A percentile compares a stretch with the other conserved stretches of the same genome.
phyloP scores from a whole-genome alignment of 2,113 vertebrate genomes.

The Struthio camelus region DNA sequence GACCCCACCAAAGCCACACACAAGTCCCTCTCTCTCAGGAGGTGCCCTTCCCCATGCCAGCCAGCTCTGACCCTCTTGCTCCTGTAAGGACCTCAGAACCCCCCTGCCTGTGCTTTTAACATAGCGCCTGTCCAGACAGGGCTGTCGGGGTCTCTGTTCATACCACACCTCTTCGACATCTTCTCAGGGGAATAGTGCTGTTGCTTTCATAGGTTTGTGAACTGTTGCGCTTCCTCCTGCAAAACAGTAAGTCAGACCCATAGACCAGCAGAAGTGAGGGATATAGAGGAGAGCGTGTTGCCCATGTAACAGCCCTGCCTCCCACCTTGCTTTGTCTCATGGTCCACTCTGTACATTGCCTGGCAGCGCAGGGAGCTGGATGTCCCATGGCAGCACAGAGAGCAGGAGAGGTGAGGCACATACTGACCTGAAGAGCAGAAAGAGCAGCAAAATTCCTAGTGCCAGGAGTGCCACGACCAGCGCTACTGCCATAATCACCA shows the following conservation, averaged over 20 bases:
- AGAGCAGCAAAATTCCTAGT: constrained; percentile 22
- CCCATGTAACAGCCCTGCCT: background rate
- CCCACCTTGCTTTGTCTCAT: background rate
- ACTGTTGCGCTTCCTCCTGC: background rate
- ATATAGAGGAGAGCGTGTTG: background rate
- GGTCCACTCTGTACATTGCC: background rate
- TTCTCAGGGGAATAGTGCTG: constrained; percentile 24
- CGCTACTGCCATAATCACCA: accelerated
- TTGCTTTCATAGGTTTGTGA: background rate
- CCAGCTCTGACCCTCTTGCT: background rate
- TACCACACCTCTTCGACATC: constrained; percentile 5
- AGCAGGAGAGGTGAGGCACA: background rate
- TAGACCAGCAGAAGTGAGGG: background rate
- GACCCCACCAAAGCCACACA: background rate
- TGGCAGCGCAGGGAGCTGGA: background rate
- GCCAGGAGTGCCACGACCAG: background rate
- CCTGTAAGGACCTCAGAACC: background rate
- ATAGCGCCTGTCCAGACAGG: background rate
- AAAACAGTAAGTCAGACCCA: background rate
- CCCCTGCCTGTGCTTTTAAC: background rate
- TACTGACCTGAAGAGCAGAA: constrained; percentile 29
- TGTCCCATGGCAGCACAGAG: background rate
- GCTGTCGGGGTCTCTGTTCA: background rate
- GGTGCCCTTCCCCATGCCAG: background rate
- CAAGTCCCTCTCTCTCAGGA: background rate